Base-by-base conservation (phyloP, 2,113 vertebrate species). In the Nothobranchius kuhntae region DNA sequence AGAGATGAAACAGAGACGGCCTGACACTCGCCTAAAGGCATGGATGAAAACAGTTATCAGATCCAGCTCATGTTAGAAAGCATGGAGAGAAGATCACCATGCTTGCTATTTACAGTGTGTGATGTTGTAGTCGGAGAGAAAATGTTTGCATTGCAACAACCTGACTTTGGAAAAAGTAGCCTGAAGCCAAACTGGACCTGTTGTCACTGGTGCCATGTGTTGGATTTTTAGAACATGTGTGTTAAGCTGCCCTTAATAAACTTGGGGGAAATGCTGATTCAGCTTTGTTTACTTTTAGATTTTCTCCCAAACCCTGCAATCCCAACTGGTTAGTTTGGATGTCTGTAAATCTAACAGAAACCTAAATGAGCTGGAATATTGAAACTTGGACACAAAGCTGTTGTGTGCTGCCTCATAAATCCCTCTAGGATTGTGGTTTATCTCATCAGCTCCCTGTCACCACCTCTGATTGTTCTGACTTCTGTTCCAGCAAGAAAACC, bases 151-250 rank as follows among this genome's bases (percentile, higher is more conserved):
- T 65, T n/a, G 66, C 11, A 58, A 50, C 14, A 44, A 13, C 40
- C 17, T 74, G 54, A 70, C 52, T 57, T 78, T 65, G 55, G 17
- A 51, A 65, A 30, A 6, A 47, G 7, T 26, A 56, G 76, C 75
- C 21, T 58, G 35, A 61, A 61, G 71, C 48, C 4, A 75, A 80
- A 71, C 36, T 63, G 0, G 70, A 68, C 9, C 0, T 7, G 24
- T 57, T 65, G 13, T 65, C 45, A 70, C 44, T 59, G 45, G 15
- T 68, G 53, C 53, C 51, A 62, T 68, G 45, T 57, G 47, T 62
- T 65, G 36, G 59, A 73, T 81, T 81, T 69, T 47, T 77, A 84
- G 60, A 50, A 68, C 53, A 21, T 24, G 50, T 53, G 65, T 80
- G 46, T 65, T 78, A 58, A 73, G 14, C 35, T 77, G 17, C 40